Conservation (phyloP, 2,888 invertebrate genomes). For the Hymenopus coronatus region DNA sequence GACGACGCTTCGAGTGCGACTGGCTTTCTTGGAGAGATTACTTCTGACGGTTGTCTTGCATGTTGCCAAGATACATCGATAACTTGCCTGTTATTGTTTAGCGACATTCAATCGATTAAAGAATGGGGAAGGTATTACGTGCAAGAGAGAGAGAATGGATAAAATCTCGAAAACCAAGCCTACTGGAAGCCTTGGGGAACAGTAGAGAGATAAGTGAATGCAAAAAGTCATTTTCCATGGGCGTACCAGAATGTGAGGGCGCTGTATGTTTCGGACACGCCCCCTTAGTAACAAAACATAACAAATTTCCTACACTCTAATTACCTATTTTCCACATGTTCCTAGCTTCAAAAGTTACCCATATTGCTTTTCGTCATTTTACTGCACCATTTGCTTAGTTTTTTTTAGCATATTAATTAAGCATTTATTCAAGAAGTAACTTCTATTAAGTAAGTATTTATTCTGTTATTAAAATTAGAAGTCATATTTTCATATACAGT, state of each 20-base stretch:
- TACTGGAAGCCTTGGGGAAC: no score
- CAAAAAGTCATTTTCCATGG: no score
- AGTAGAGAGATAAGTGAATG: neutral
- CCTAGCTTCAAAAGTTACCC: neutral
- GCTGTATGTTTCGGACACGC: neutral
- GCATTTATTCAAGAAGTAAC: no score
- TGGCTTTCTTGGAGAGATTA: conserved; percentile 16
- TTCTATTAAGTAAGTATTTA: no score
- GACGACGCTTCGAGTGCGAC: conserved; percentile 21
- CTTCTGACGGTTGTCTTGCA: neutral
- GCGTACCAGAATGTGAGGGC: no score
- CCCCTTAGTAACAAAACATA: neutral
- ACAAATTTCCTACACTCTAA: neutral
- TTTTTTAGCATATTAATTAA: no score
- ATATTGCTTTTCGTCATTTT: neutral
- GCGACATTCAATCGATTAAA: neutral
- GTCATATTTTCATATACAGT: no score
- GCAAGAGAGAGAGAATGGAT: neutral
- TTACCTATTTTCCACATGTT: neutral
- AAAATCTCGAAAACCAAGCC: neutral
- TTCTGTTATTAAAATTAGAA: no score
- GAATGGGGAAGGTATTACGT: neutral
- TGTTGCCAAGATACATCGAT: conserved; percentile 12
- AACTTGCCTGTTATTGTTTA: conserved; percentile 13
- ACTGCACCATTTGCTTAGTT: neutral